Conservation (phyloP, 2,113 vertebrate species). For the Microcebus lehilahytsara region DNA sequence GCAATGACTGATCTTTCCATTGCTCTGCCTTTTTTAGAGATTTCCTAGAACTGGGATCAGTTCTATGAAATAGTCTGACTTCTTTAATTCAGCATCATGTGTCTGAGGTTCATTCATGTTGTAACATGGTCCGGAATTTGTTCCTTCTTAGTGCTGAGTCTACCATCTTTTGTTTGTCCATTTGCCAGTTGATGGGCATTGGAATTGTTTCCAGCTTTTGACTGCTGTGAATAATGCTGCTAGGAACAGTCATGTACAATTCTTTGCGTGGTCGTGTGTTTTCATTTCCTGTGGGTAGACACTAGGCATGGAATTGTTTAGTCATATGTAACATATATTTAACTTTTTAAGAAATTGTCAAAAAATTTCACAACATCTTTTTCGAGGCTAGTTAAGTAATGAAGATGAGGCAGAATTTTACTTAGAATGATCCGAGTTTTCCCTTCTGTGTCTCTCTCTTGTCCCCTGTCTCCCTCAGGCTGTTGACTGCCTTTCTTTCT, state of each 20-base stretch:
- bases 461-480: not conserved
- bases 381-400: not conserved
- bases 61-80: too few relatives aligned
- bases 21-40: not conserved
- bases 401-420: too few relatives aligned
- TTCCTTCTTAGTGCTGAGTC: not conserved
- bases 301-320: not conserved
- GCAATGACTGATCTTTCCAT: not conserved
- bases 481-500: not conserved
- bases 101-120: not conserved
- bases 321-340: not conserved
- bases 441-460: not conserved
- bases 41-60: too few relatives aligned
- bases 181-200: not conserved
- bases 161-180: not conserved
- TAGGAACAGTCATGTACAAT: not conserved
- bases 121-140: not conserved
- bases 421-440: not conserved
- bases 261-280: not conserved
- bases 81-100: not conserved
- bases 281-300: not conserved
- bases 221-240: not conserved
- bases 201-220: not conserved
- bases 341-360: not conserved
- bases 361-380: not conserved